phyloP scores from a whole-genome alignment of 2,113 vertebrate species.

The Gavialis gangeticus region DNA sequence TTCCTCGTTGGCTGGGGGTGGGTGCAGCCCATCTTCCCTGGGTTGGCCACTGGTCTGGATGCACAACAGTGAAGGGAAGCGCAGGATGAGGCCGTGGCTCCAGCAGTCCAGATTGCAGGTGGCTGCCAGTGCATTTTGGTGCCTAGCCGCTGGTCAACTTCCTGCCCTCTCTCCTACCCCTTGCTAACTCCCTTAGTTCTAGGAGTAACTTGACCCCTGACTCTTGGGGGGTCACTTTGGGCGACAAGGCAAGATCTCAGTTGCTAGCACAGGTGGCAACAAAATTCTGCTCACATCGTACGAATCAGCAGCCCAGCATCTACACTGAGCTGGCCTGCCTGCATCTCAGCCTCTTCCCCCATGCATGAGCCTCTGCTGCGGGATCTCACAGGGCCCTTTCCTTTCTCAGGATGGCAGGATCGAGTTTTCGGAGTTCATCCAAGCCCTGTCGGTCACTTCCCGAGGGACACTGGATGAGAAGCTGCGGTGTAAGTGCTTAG shows the following conservation, averaged over 20 bases:
- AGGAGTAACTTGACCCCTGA: neutral
- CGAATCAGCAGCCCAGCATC: neutral
- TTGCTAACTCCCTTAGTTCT: neutral
- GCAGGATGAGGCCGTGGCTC: neutral
- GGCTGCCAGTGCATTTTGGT: neutral
- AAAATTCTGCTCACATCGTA: neutral
- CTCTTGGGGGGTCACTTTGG: neutral
- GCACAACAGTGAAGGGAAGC: neutral
- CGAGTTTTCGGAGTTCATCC: constrained; percentile 98
- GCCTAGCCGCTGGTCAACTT: neutral
- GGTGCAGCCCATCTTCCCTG: neutral
- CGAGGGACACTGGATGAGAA: constrained; percentile 97
- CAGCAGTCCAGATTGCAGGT: neutral
- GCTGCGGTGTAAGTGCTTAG: constrained; percentile 89
- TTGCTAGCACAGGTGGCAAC: neutral
- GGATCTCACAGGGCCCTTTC: neutral
- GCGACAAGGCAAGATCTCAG: neutral
- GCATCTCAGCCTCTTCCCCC: rapidly evolving
- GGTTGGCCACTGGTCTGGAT: neutral
- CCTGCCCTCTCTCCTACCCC: neutral
- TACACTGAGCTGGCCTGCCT: neutral
- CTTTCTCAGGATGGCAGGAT: constrained; percentile 91
- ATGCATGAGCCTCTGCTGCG: neutral
- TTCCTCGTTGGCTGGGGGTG: too few species aligned
- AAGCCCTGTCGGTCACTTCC: constrained; percentile 97